Base-by-base conservation (phyloP, 2,113 vertebrate genomes). In the Kryptolebias marmoratus region DNA sequence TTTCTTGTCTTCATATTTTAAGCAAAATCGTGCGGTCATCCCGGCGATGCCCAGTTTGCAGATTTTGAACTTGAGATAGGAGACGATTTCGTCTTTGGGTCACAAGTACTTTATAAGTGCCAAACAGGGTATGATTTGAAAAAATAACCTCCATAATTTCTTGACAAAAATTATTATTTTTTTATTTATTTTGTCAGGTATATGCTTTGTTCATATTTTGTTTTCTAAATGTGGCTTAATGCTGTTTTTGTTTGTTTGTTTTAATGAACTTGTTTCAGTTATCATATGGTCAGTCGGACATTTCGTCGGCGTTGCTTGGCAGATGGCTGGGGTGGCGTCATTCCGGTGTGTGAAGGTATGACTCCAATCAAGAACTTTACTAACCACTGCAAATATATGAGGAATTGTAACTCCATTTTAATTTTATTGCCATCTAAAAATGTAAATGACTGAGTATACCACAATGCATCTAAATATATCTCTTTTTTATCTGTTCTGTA, bases 11-110 rank as follows among this genome's bases (percentile, higher is more conserved):
- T 18, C 69, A 15, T 45, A 36, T 67, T 79, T 89, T 27, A 76
- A 99, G 97, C 87, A 77, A 95, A 53, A 39, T 81, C 93, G 32
- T 99, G 97, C 76, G 95, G 94, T 58, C 94, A 96, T 81, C 97
- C 97, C 14, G 96, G 96, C 16, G 96, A 97, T n/a, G 90, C 68
- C 1, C 57, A 71, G 2, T 95, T 94, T 91, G 95, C 94, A 22
- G 90, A 90, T 62, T 98, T 99, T 77, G 52, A 82, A 0, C 94
- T 98, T 31, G 67, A 1, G 6, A 8, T 0, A 0, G 95, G 91
- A 85, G 30, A 50, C 0, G 93, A 91, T 53, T 97, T 96, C 91
- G 93, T 94, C 44, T 98, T 95, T 90, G 97, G 96, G 64, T 94
- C 95, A 71, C 79, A 89, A 73, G 95, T 97, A 78, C 48, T 63